phyloP scores from a whole-genome alignment of 2,888 invertebrate species.

The Leucania comma region DNA sequence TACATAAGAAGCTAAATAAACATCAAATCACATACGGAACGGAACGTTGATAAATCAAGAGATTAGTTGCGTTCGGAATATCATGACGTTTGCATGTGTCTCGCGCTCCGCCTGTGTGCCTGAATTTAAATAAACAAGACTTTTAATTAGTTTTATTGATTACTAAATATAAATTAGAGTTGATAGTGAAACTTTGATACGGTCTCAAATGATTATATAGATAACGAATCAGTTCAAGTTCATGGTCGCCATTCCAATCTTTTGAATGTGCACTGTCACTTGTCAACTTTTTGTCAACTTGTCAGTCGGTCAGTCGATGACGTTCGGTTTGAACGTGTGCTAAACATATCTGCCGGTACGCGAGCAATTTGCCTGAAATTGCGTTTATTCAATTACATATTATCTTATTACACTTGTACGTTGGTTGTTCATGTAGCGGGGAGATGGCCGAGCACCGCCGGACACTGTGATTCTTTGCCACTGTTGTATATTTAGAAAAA shows the following conservation, averaged over 20 bases:
- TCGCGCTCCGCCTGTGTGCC: conserved; percentile 37
- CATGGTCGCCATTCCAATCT: conserved; percentile 74
- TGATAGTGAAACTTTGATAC: conserved; percentile 46
- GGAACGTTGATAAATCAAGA: conserved; percentile 73
- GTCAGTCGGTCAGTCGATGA: conserved; percentile 85
- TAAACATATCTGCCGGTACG: conserved; percentile 72
- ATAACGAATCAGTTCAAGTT: conserved; percentile 79
- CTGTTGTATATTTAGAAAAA: conserved; percentile 72
- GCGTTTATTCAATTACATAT: conserved; percentile 87
- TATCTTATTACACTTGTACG: conserved; percentile 79
- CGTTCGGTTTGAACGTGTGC: conserved; percentile 81
- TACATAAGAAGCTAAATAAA: conserved; percentile 60
- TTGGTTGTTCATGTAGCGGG: conserved; percentile 74
- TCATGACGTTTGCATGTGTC: conserved; percentile 61
- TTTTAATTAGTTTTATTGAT: conserved; percentile 43
- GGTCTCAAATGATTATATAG: conserved; percentile 40
- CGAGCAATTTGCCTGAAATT: conserved; percentile 85
- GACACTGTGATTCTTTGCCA: conserved; percentile 75
- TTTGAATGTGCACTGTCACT: conserved; percentile 80
- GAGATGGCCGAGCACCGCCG: conserved; percentile 76
- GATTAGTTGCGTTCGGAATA: conserved; percentile 76
- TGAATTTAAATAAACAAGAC: conserved; percentile 41
- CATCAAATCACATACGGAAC: conserved; percentile 73
- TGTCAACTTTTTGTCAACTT: conserved; percentile 72
- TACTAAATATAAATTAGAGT: conserved; percentile 47